Conservation (phyloP, 2,113 vertebrate genomes). For the Forbesichthys agassizii region DNA sequence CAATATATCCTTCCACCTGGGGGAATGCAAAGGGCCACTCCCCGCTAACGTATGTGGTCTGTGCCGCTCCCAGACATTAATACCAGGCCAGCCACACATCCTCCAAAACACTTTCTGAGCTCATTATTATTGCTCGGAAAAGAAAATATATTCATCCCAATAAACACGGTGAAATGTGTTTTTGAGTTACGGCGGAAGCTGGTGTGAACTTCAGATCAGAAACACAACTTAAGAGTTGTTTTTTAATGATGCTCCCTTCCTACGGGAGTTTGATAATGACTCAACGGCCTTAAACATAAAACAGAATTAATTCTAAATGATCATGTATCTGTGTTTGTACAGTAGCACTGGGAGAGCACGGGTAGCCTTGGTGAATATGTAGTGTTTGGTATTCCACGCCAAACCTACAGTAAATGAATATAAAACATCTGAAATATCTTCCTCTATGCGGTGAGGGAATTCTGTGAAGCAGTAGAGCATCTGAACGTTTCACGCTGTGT, state of each 20-base stretch:
- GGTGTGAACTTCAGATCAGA: conserved; percentile 15
- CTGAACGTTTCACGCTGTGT: not conserved
- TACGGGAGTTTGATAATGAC: conserved; percentile 35
- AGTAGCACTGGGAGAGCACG: not conserved
- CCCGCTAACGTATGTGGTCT: conserved; percentile 24
- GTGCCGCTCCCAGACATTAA: conserved; percentile 29
- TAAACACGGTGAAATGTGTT: conserved; percentile 47
- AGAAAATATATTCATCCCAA: conserved; percentile 49
- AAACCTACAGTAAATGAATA: not conserved
- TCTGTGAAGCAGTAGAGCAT: not conserved
- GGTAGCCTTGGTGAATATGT: not conserved
- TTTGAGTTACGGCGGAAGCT: conserved; percentile 11
- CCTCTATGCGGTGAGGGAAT: not conserved
- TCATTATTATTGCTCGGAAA: conserved; percentile 41
- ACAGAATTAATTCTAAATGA: conserved; percentile 4
- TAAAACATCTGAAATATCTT: not conserved
- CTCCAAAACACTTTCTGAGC: conserved; percentile 9
- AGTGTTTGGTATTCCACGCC: not conserved
- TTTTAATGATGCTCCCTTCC: conserved; percentile 26
- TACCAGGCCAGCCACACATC: conserved; percentile 18
- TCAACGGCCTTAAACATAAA: conserved; percentile 34
- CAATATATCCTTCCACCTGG: conserved; percentile 82
- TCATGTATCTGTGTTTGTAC: conserved; percentile 5
- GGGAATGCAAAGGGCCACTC: conserved; percentile 62
- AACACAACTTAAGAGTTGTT: not conserved